Percentiles rank a stretch among this genome's conserved stretches.
These are phyloP conservation scores for Timema podura DNA, from an alignment of 2,888 invertebrate species.

Conservation along the genomic window DNA sequence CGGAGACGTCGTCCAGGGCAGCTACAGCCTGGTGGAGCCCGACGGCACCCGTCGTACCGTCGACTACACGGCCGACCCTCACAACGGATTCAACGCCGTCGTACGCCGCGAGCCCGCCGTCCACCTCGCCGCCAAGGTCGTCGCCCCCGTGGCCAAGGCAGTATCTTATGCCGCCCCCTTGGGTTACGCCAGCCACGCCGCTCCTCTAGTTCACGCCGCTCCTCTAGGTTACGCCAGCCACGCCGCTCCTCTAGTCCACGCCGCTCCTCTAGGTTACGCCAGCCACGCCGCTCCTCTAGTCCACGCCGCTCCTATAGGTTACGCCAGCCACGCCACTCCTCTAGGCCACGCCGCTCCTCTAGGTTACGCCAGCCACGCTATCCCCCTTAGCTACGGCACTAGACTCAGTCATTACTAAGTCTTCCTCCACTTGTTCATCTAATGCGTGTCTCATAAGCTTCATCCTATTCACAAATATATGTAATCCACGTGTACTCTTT, in stretches of 20 bases:
- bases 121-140: conserved; percentile 20
- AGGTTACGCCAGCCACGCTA: conserved; percentile 32
- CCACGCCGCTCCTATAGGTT: conserved; percentile 15
- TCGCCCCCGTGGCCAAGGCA: conserved; percentile 41
- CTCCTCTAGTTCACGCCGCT: conserved; percentile 38
- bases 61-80: conserved; percentile 22
- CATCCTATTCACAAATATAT: too few species aligned
- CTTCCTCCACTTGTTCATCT: too few species aligned
- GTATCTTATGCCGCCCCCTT: neutral
- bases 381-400: conserved; percentile 21
- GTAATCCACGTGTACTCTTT: too few species aligned
- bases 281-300: conserved; percentile 33
- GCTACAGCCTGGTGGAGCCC: conserved; percentile 22
- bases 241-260: conserved; percentile 27
- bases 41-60: conserved; percentile 21
- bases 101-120: conserved; percentile 40
- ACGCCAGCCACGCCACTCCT: conserved; percentile 41
- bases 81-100: conserved; percentile 32
- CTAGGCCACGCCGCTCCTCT: conserved; percentile 22
- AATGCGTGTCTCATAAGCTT: too few species aligned
- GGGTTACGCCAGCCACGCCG: conserved; percentile 28
- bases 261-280: neutral
- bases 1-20: conserved; percentile 24
- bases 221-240: conserved; percentile 30
- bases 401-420: too few species aligned